These are phyloP conservation scores for Drosophila recens DNA, from an alignment of 2,888 invertebrate species.

Conservation along the genomic window DNA sequence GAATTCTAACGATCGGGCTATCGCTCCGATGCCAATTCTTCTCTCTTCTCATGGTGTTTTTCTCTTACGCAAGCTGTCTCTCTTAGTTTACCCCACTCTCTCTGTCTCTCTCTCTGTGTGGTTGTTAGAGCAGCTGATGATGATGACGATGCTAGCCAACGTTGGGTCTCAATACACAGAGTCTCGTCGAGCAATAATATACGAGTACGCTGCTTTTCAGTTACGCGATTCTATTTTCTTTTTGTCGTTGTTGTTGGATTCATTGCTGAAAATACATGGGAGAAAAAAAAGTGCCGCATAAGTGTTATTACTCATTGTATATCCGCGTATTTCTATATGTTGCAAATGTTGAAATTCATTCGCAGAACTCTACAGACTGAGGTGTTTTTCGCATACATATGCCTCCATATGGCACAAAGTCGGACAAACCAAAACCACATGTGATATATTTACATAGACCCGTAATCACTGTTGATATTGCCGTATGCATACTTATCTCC, in stretches of 20 bases:
- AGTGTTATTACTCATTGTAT: slow-evolving; percentile 22
- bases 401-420: slow-evolving; percentile 25
- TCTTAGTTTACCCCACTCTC: too few relatives aligned
- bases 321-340: slow-evolving; percentile 17
- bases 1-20: slow-evolving; percentile 34
- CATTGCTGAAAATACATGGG: slow-evolving; percentile 13
- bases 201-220: slow-evolving; percentile 38
- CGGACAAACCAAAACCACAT: slow-evolving; percentile 16
- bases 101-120: slow-evolving; percentile 11
- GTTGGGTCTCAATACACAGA: slow-evolving; percentile 37
- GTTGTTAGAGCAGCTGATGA: slow-evolving; percentile 47
- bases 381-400: slow-evolving; percentile 30
- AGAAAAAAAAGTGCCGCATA: slow-evolving; percentile 1
- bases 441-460: slow-evolving; percentile 26
- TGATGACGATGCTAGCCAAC: slow-evolving; percentile 40
- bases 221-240: slow-evolving; percentile 41
- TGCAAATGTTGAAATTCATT: slow-evolving; percentile 14
- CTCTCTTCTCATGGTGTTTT: slow-evolving; percentile 10
- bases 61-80: slow-evolving; percentile 40
- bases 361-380: slow-evolving; percentile 7
- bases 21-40: slow-evolving; percentile 34
- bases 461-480: slow-evolving; percentile 35
- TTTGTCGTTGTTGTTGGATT: slow-evolving; percentile 1
- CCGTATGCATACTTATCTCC: slow-evolving; percentile 34
- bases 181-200: slow-evolving; percentile 36